Evolutionary conservation across 2,113 vertebrate genomes (phyloP).

Genomic region (Myodes glareolus): DNA sequence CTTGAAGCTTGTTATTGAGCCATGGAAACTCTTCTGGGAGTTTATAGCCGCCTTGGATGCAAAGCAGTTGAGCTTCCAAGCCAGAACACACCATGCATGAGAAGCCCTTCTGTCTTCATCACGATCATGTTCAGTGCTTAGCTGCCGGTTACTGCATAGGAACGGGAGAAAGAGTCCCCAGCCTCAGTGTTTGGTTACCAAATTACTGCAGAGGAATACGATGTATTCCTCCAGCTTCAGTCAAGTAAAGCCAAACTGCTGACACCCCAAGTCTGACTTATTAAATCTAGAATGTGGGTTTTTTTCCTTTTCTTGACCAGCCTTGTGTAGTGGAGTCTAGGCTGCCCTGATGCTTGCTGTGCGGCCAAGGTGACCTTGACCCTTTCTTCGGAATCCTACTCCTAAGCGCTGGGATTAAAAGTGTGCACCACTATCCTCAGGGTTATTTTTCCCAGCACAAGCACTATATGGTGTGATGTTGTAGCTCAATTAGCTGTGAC

Average conservation of each 20-base stretch:
- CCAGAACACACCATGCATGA: not conserved
- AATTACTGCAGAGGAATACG: not conserved
- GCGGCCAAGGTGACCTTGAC: not conserved
- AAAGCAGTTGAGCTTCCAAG: not conserved
- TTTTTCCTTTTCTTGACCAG: not conserved
- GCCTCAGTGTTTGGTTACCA: conserved; percentile 10
- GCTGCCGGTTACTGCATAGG: conserved; percentile 25
- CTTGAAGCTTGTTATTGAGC: not conserved
- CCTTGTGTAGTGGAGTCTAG: not conserved
- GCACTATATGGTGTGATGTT: not conserved
- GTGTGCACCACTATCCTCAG: not conserved
- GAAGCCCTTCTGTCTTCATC: not conserved
- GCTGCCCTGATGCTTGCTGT: not conserved
- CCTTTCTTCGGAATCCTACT: not conserved
- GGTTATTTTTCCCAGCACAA: conserved; percentile 12
- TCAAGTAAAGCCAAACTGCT: conserved; percentile 42
- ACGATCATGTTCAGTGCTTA: not conserved
- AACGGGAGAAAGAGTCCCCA: not conserved
- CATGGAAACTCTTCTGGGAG: not conserved
- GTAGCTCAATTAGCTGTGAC: conserved; percentile 30
- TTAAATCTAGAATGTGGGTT: conserved; percentile 47
- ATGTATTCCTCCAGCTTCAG: conserved; percentile 8
- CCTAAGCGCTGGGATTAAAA: not conserved
- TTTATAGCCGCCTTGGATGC: not conserved
- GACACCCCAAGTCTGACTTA: conserved; percentile 15